Base-by-base conservation (phyloP, 2,888 invertebrate genomes). In the Biston stratarius region DNA sequence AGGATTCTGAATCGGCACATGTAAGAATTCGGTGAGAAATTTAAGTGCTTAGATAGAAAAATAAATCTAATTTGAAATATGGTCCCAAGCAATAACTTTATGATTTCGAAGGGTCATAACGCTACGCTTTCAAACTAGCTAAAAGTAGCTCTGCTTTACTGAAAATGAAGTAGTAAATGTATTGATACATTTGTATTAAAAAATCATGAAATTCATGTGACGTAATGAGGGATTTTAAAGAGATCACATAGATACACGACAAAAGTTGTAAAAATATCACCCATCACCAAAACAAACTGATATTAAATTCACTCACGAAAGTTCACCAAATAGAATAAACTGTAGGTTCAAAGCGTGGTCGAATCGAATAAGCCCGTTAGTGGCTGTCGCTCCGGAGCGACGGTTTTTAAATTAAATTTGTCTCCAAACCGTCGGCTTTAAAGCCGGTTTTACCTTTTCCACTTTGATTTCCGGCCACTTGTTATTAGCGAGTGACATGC, bases 361-460 rank as follows among this genome's bases (percentile, higher is more conserved):
- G 42, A 59, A 58, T 67, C 67, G 44, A 62, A 57, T 67, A 48
- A 52, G 14, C 49, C 65, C 53, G 59, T 44, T 53, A 57, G 53
- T 53, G 59, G 62, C 14, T 42, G 52, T 45, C 42, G 58, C 36
- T 57, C 49, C 15, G 53, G 55, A 67, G 62, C 62, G 67, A 62
- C 61, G 61, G 48, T 42, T 67, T 62, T 62, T 62, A 62, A 62
- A 67, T 67, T 67, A 62, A 62, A 62, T 67, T 67, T 67, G 62
- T 67, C 67, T 62, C 51, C 47, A 24, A 61, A 62, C 40, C 5
- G 58, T 48, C 61, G 40, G 34, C 45, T 67, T 67, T 61, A 57
- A 61, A 61, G 24, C 49, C 8, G 47, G 40, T 47, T 64, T 40
- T 55, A 51, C 63, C 42, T 48, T 51, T 56, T 33, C 47, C 62